A percentile compares a stretch with the other conserved stretches of the same genome.
These are phyloP conservation scores for Chrysodeixis includens DNA, from an alignment of 2,888 invertebrate species.

Conservation along the genomic window DNA sequence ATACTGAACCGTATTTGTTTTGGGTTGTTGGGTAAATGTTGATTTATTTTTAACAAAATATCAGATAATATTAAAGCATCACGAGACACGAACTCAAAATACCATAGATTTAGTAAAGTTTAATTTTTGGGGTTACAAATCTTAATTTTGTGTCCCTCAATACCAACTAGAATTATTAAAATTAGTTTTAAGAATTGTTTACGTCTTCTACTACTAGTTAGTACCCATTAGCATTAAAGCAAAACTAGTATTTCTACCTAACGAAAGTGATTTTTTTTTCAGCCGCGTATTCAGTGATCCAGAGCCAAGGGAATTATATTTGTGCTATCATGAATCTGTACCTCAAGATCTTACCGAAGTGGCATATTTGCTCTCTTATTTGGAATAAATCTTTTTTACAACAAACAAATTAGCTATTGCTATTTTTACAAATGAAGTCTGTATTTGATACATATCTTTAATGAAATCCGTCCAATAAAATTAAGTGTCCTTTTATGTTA, in stretches of 20 bases:
- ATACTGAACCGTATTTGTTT: slow-evolving; percentile 89
- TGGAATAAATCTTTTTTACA: slow-evolving; percentile 61
- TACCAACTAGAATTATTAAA: too few relatives aligned
- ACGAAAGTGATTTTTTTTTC: slow-evolving; percentile 65
- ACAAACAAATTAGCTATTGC: neutral
- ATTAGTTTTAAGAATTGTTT: too few relatives aligned
- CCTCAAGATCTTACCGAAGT: slow-evolving; percentile 97
- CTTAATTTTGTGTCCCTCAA: too few relatives aligned
- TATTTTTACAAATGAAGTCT: neutral
- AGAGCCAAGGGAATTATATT: slow-evolving; percentile 93
- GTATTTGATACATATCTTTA: slow-evolving; percentile 13
- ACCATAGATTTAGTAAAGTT: too few relatives aligned
- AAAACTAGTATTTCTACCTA: neutral
- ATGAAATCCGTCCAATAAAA: slow-evolving; percentile 40
- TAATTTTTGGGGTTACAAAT: too few relatives aligned
- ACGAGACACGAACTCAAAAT: neutral
- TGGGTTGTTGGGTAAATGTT: slow-evolving; percentile 94
- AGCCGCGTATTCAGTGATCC: slow-evolving; percentile 94
- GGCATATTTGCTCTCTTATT: slow-evolving; percentile 93
- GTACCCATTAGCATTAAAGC: too few relatives aligned
- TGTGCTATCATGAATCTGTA: slow-evolving; percentile 95
- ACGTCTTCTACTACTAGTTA: too few relatives aligned
- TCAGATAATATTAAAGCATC: neutral
- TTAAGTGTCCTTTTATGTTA: neutral
- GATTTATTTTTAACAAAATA: too few relatives aligned